Percentiles rank a stretch among this genome's conserved stretches.
Evolutionary conservation across 2,888 invertebrate genomes (phyloP).

Genomic region (Pyrrhosoma nymphula): DNA sequence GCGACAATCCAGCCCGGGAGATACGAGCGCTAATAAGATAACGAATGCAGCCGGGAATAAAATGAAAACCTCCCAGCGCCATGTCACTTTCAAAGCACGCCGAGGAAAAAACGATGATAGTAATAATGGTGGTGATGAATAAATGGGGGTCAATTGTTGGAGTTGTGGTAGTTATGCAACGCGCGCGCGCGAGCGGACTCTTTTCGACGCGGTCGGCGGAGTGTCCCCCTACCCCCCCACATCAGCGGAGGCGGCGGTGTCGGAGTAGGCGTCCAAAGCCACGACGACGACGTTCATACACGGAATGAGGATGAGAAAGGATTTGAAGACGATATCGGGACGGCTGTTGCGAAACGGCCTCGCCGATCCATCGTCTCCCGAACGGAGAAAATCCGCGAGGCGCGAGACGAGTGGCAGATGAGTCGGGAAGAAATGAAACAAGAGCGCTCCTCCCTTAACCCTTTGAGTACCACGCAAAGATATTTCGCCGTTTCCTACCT

Average conservation of each 20-base stretch:
- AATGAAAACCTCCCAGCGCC: background rate
- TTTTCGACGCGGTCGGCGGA: background rate
- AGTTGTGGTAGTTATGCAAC: background rate
- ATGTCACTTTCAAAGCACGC: background rate
- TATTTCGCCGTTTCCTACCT: no score
- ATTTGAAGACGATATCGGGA: background rate
- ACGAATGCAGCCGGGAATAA: background rate
- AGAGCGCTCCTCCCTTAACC: no score
- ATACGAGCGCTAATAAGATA: background rate
- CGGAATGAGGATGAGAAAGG: background rate
- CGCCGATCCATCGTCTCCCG: background rate
- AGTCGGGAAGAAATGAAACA: no score
- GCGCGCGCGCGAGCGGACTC: background rate
- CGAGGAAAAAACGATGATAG: background rate
- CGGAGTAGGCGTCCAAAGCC: background rate
- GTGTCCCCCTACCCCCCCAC: background rate
- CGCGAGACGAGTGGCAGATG: background rate
- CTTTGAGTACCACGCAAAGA: no score
- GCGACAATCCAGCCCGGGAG: background rate
- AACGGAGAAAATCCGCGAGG: background rate
- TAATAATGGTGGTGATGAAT: background rate
- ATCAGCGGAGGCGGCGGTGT: background rate
- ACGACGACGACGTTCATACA: background rate
- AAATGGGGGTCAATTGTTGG: conserved; percentile 2
- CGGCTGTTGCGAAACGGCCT: background rate